Evolutionary conservation across 2,888 invertebrate species (phyloP), one percentile per base, ranked within the genome.

Genomic region (Synergus japonicus): DNA sequence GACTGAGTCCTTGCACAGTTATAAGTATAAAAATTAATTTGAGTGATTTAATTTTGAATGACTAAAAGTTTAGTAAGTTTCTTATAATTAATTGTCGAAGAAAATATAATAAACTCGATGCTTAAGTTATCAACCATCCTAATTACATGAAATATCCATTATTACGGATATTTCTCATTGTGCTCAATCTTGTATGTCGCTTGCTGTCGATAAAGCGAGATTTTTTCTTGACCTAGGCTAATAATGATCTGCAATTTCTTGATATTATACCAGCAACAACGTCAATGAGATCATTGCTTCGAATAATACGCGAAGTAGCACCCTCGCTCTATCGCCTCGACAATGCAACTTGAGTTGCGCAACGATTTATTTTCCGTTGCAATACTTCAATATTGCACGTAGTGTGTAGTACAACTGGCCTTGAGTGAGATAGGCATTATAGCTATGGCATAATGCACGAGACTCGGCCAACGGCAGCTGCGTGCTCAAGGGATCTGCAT

Each of bases 241-340:
- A 82, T 83, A 79, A 81, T 82, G 84, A 83, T 84, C n/a, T n/a
- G n/a, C 83, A 81, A 82, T 84, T 81, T 81, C 82, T 83, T 82
- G 83, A 84, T 83, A 76, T 76, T 83, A 76, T 76, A 46, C n/a
- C 58, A 76, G 29, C 81, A 82, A 80, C 83, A 82, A 80, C 83
- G 85, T 87, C 90, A 91, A 91, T 91, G 92, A 91, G 90, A 91
- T 91, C 91, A 91, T 89, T 90, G 89, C 91, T 87, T 89, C 88
- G 87, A 91, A 91, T 91, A 91, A 89, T 87, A 84, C 81, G 76
- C 79, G 83, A 87, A 84, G 88, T 84, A 89, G 88, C 90, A 90
- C 90, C 89, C 91, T 90, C 87, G 83, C 86, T 87, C 83, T 83
- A 81, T 84, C 86, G 82, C 82, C 82, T 85, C 84, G 82, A 78